These are phyloP conservation scores for Synanceia verrucosa DNA, from an alignment of 2,797 vertebrate genomes.

Conservation along the genomic window DNA sequence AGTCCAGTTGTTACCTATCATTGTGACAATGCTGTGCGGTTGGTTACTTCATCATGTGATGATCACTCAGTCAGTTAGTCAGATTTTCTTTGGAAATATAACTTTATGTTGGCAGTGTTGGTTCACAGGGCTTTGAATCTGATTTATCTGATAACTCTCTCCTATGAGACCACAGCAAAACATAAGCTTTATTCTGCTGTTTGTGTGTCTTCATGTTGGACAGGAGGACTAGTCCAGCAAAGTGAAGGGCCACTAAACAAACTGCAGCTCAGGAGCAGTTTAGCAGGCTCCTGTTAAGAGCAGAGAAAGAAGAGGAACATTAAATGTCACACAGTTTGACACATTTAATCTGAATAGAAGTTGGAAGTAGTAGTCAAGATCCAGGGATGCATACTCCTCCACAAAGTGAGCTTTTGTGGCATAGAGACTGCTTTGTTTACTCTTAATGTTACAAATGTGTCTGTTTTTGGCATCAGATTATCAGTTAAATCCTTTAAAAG, in stretches of 20 bases:
- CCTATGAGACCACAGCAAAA: slow-evolving; percentile 1
- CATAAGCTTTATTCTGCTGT: not conserved
- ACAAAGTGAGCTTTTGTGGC: not conserved
- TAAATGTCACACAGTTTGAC: not conserved
- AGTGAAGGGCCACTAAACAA: not conserved
- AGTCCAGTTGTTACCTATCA: slow-evolving; percentile 37
- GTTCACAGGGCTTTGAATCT: not conserved
- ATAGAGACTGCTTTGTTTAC: not conserved
- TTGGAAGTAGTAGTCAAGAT: not conserved
- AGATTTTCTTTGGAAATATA: slow-evolving; percentile 9
- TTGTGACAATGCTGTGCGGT: not conserved
- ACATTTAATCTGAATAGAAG: not conserved
- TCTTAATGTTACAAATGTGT: not conserved
- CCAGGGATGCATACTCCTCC: not conserved
- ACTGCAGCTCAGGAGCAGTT: slow-evolving; percentile 5
- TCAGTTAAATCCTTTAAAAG: not conserved
- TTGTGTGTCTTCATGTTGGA: not conserved
- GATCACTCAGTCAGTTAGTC: not conserved
- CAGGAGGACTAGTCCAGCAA: slow-evolving; percentile 21
- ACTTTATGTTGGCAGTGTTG: not conserved
- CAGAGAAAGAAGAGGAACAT: slow-evolving; percentile 29
- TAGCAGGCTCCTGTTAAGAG: slow-evolving; percentile 73
- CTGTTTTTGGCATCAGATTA: not conserved
- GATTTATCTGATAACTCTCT: not conserved
- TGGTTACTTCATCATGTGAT: not conserved